Percentiles rank a stretch among this genome's conserved stretches.
Conservation (phyloP, 2,113 vertebrate genomes). For the Lophius piscatorius region DNA sequence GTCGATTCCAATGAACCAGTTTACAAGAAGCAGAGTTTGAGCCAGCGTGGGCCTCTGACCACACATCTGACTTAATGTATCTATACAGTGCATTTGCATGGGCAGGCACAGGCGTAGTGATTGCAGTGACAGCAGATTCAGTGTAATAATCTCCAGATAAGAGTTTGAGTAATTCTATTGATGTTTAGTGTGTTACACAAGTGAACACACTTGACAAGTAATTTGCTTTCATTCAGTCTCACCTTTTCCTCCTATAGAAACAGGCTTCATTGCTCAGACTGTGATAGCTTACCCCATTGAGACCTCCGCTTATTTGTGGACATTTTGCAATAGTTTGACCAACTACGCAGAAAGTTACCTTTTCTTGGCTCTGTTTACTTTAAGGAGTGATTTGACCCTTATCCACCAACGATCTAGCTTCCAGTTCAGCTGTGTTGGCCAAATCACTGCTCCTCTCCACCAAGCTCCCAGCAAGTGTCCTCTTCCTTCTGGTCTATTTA, state of each 20-base stretch:
- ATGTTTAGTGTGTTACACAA: background rate
- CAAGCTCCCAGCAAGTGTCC: too few relatives aligned
- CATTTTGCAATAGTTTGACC: slow-evolving; percentile 38
- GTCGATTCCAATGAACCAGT: slow-evolving; percentile 52
- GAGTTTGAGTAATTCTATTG: background rate
- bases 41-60: background rate
- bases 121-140: background rate
- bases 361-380: slow-evolving; percentile 21
- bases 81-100: background rate
- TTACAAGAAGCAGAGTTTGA: slow-evolving; percentile 13
- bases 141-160: background rate
- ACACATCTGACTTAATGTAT: background rate
- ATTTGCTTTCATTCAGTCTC: slow-evolving; percentile 68
- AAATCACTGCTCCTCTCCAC: too few relatives aligned
- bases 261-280: slow-evolving; percentile 38
- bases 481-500: too few relatives aligned
- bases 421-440: too few relatives aligned
- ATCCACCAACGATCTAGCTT: too few relatives aligned
- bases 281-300: slow-evolving; percentile 49
- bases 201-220: slow-evolving; percentile 38
- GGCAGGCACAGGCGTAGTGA: slow-evolving; percentile 3
- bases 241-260: slow-evolving; percentile 55
- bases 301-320: slow-evolving; percentile 19
- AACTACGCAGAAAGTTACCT: background rate
- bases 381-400: too few relatives aligned